phyloP scores from a whole-genome alignment of 2,113 vertebrate species.

The Rhabdornis inornatus region DNA sequence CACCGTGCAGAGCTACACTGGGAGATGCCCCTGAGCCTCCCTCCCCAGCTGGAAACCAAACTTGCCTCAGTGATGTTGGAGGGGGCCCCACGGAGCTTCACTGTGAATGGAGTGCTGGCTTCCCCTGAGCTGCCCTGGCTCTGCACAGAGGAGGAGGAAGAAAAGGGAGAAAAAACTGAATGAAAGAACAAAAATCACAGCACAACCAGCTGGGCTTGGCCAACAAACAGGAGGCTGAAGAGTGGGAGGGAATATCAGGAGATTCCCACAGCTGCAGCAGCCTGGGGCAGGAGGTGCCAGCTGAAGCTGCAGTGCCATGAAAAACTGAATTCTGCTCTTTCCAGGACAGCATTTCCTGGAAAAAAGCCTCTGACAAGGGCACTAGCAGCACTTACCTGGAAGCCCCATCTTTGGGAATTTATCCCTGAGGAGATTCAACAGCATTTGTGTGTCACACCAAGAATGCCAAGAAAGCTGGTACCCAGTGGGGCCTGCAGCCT shows the following conservation, averaged over 20 bases:
- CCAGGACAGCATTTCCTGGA: neutral
- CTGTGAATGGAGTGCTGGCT: constrained; percentile 78
- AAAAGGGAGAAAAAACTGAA: neutral
- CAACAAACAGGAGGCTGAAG: neutral
- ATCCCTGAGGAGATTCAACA: neutral
- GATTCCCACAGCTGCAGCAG: neutral
- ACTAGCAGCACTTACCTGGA: neutral
- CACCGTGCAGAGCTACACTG: rapidly evolving
- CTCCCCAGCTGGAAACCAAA: neutral
- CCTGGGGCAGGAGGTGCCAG: neutral
- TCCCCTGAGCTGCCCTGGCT: constrained; percentile 40
- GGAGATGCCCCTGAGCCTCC: neutral
- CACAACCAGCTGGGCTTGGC: neutral
- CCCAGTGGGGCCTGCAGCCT: neutral
- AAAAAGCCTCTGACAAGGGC: neutral
- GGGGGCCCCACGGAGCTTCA: constrained; percentile 87
- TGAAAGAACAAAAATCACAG: neutral
- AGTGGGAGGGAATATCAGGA: neutral
- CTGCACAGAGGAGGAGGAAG: neutral
- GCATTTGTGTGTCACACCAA: neutral
- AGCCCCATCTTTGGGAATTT: neutral
- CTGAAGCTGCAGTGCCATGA: neutral
- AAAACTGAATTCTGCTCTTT: neutral
- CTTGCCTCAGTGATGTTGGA: constrained; percentile 86
- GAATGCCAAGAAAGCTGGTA: neutral